Evolutionary conservation across 2,888 invertebrate species (phyloP).

Genomic region (Oscheius sp.): DNA sequence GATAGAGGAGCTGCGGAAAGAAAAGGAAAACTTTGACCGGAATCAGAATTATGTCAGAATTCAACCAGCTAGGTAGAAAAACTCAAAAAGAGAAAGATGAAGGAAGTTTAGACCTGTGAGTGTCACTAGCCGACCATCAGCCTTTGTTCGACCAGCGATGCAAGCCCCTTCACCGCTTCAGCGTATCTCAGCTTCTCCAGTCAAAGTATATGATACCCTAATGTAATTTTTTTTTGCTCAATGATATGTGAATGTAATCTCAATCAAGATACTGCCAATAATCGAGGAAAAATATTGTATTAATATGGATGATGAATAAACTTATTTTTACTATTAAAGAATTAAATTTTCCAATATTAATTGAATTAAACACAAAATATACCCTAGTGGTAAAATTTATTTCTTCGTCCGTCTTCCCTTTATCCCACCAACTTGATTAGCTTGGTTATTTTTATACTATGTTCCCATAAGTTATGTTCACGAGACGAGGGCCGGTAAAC

Average conservation of each 20-base stretch:
- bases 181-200: conserved; percentile 46
- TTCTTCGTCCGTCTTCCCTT: too few species aligned
- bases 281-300: too few species aligned
- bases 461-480: too few species aligned
- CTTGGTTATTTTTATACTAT: too few species aligned
- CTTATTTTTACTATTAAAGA: too few species aligned
- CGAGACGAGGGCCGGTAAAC: too few species aligned
- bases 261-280: not conserved
- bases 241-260: not conserved
- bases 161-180: conserved; percentile 39
- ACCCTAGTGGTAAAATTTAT: too few species aligned
- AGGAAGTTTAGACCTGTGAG: conserved; percentile 32
- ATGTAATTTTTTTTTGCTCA: conserved; percentile 49
- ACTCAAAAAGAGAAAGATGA: not conserved
- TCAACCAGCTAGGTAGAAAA: conserved; percentile 4
- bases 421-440: too few species aligned
- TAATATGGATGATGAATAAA: too few species aligned
- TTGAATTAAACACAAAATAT: too few species aligned
- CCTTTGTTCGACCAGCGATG: conserved; percentile 58
- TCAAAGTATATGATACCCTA: conserved; percentile 62
- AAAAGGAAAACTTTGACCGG: conserved; percentile 37
- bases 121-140: conserved; percentile 48
- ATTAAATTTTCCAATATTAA: too few species aligned
- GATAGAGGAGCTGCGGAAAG: conserved; percentile 68
- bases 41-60: conserved; percentile 15